Conservation (phyloP, 2,797 vertebrate species). For the Eleutherodactylus coqui region DNA sequence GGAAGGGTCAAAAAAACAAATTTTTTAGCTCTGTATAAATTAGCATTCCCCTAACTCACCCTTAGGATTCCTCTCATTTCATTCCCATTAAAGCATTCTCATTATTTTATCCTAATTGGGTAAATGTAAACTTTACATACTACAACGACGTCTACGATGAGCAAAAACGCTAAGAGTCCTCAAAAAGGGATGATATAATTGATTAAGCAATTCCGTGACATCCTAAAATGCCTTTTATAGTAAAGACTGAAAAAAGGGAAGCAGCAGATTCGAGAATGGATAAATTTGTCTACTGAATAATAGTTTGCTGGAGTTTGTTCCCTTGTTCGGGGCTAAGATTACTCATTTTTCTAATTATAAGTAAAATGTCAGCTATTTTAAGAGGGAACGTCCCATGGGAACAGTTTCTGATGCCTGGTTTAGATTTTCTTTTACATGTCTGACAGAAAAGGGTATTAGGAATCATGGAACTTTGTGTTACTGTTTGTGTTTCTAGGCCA, state of each 20-base stretch:
- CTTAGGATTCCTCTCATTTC: neutral
- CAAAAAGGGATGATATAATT: conserved; percentile 62
- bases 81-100: neutral
- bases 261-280: conserved; percentile 69
- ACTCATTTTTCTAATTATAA: conserved; percentile 67
- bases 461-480: conserved; percentile 8
- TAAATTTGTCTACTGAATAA: conserved; percentile 66
- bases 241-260: conserved; percentile 67
- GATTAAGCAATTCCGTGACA: conserved; percentile 50
- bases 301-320: conserved; percentile 65
- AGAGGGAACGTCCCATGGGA: conserved; percentile 52
- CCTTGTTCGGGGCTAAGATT: conserved; percentile 60
- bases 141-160: neutral
- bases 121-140: neutral
- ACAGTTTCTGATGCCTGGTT: conserved; percentile 47
- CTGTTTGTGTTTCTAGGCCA: conserved; percentile 3
- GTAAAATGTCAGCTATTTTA: conserved; percentile 62
- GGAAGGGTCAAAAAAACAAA: neutral
- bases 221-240: conserved; percentile 70
- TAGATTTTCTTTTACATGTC: conserved; percentile 39
- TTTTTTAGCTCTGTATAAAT: conserved; percentile 2
- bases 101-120: neutral
- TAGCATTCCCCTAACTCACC: neutral
- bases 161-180: conserved; percentile 43
- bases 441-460: conserved; percentile 30